A percentile compares a stretch with the other conserved stretches of the same genome.
These are phyloP conservation scores for Mus spicilegus DNA, from an alignment of 2,113 vertebrate species.

Conservation along the genomic window DNA sequence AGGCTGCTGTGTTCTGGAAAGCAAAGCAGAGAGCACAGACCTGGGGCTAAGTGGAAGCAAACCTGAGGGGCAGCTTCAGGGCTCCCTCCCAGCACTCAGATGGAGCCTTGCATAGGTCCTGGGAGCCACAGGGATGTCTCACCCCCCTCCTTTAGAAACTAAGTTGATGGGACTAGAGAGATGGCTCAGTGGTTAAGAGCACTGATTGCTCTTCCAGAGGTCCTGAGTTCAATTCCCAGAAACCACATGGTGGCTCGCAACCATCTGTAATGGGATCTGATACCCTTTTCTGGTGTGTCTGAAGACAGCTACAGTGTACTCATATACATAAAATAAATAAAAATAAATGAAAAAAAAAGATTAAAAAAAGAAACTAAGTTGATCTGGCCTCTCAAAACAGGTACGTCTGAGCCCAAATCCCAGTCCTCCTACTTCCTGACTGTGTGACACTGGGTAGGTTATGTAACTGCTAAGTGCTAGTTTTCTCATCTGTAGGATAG, in stretches of 20 bases:
- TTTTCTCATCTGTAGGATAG: background rate
- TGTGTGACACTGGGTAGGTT: background rate
- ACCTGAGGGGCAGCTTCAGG: background rate
- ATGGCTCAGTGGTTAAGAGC: too few relatives aligned
- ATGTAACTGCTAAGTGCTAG: background rate
- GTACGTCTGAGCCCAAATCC: slow-evolving; percentile 32
- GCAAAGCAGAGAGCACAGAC: background rate
- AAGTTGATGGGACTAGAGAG: background rate
- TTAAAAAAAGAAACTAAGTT: background rate
- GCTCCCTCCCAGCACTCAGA: background rate
- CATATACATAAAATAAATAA: too few relatives aligned
- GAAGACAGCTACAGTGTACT: too few relatives aligned
- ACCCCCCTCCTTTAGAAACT: background rate
- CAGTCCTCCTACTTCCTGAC: background rate
- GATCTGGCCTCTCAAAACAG: slow-evolving; percentile 27
- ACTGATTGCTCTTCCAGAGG: too few relatives aligned
- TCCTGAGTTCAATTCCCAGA: too few relatives aligned
- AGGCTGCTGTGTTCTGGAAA: slow-evolving; percentile 32
- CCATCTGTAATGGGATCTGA: too few relatives aligned
- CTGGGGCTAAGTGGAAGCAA: background rate
- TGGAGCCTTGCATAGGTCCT: background rate
- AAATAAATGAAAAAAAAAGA: too few relatives aligned
- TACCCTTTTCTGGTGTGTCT: too few relatives aligned
- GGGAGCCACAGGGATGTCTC: background rate
- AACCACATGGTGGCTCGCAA: too few relatives aligned